Evolutionary conservation across 2,797 vertebrate genomes (phyloP), one percentile per base, ranked within the genome.

Genomic region (Paguma larvata): DNA sequence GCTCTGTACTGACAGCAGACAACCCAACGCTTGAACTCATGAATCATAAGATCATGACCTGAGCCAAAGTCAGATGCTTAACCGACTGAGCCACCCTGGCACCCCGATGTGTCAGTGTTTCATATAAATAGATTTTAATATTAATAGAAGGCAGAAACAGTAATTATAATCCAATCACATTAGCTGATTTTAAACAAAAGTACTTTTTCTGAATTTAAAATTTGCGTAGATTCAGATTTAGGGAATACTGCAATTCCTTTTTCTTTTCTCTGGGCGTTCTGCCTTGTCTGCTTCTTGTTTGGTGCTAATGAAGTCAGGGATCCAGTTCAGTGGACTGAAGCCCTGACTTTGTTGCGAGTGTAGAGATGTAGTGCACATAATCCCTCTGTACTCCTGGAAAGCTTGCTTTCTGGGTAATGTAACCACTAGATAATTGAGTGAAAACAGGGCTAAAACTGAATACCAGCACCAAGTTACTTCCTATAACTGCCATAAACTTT

Each of bases 121-220:
- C 13, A 27, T 67, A 79, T 5, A 78, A 75, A 46, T 63, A 90
- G 78, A 34, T 63, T 32, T n/a, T 78, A 18, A 8, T 23, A 44
- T 82, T 73, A 80, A 51, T 93, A 48, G 13, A 93, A 23, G 34
- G 12, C 59, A 93, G 83, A 91, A 89, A 32, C 91, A 77, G 38
- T 89, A 51, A 65, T 80, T 84, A 63, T 87, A 92, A 90, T 62
- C 41, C 30, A 88, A 5, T 41, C 70, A 56, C 32, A 27, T 72
- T 78, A 73, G 3, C 68, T 91, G 46, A 75, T 86, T 93, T 93
- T 92, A 80, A 88, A 89, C 27, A 91, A 75, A 88, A 86, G 82
- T 56, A 34, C 16, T 75, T 89, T 83, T 88, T 93, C 41, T 77
- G 62, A 85, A 78, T 78, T 88, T 94, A 48, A 88, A 85, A 53